Percentiles rank a stretch among this genome's conserved stretches.
These are phyloP conservation scores for Lepidocolaptes lacrymiger DNA, from an alignment of 2,797 vertebrate species.

Conservation along the genomic window DNA sequence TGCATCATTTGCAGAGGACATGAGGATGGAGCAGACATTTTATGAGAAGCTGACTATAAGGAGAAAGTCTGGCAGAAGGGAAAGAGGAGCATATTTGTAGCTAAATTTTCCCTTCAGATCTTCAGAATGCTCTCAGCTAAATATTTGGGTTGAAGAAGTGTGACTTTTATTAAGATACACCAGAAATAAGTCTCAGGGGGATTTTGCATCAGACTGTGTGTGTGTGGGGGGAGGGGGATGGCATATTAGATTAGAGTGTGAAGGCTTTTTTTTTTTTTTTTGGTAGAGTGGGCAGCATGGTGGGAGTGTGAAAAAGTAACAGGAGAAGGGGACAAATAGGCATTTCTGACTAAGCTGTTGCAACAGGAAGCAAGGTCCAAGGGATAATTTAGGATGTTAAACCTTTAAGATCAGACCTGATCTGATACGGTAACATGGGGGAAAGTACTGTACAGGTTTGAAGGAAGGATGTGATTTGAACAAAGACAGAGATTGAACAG, in stretches of 20 bases:
- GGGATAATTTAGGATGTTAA: conserved; percentile 1
- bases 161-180: not conserved
- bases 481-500: not conserved
- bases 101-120: not conserved
- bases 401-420: not conserved
- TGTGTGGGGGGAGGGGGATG: not conserved
- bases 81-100: not conserved
- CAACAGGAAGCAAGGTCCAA: conserved; percentile 32
- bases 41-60: not conserved
- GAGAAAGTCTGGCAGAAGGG: not conserved
- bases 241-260: conserved; percentile 37
- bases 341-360: conserved; percentile 48
- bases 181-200: not conserved
- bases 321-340: conserved; percentile 15
- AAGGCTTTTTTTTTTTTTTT: not conserved
- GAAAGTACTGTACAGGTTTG: not conserved
- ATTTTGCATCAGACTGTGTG: not conserved
- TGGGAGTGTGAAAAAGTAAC: conserved; percentile 58
- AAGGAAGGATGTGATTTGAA: not conserved
- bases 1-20: not conserved
- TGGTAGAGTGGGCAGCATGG: conserved; percentile 17
- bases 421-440: not conserved
- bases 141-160: not conserved
- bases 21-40: not conserved
- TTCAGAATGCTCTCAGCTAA: not conserved